phyloP scores from a whole-genome alignment of 2,888 invertebrate genomes.

The Alloscopus bannaensis region DNA sequence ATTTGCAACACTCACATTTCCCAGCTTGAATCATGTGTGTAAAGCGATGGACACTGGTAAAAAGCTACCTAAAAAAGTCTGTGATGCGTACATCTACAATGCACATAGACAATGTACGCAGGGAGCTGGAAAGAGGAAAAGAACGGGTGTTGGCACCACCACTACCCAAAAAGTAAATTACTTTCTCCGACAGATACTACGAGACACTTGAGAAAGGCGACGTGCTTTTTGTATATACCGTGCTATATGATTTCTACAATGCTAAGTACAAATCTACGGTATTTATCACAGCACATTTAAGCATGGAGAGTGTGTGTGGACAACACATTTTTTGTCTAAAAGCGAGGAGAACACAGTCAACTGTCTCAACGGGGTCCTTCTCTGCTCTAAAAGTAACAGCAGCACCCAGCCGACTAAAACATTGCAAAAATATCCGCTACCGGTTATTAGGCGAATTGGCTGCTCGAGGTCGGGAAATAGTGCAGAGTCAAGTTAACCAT shows the following conservation, averaged over 20 bases:
- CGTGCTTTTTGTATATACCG: too few relatives aligned
- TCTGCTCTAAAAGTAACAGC: neutral
- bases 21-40: conserved; percentile 6
- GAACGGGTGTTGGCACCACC: conserved; percentile 33
- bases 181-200: conserved; percentile 53
- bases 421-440: conserved; percentile 12
- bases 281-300: too few relatives aligned
- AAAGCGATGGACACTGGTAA: neutral
- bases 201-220: conserved; percentile 17
- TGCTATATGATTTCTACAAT: too few relatives aligned
- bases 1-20: neutral
- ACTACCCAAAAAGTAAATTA: conserved; percentile 52
- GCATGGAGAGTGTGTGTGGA: too few relatives aligned
- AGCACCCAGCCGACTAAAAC: conserved; percentile 33
- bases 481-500: too few relatives aligned
- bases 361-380: conserved; percentile 45
- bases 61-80: neutral
- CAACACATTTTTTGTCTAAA: too few relatives aligned
- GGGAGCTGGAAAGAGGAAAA: conserved; percentile 9
- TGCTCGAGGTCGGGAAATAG: neutral
- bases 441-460: neutral
- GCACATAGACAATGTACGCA: neutral
- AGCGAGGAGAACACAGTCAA: conserved; percentile 30
- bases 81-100: conserved; percentile 9
- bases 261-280: too few relatives aligned